Evolutionary conservation across 2,797 vertebrate species (phyloP).

Genomic region (Leptoclinus maculatus): DNA sequence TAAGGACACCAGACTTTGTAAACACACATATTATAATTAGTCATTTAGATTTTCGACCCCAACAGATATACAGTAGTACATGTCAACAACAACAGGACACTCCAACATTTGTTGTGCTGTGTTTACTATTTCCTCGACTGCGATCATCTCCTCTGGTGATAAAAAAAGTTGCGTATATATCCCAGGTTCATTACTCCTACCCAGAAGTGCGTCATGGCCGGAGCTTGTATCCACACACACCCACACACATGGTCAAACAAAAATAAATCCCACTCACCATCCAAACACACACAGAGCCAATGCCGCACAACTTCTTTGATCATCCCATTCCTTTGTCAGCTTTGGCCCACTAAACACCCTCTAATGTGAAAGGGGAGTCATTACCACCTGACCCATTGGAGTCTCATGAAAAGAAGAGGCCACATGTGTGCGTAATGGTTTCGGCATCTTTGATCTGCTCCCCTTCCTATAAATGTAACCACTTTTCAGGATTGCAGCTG

Average conservation of each 20-base stretch:
- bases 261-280: slow-evolving; percentile 29
- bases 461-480: slow-evolving; percentile 68
- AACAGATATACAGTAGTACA: not conserved
- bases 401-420: slow-evolving; percentile 59
- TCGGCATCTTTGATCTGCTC: slow-evolving; percentile 70
- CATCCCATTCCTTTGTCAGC: slow-evolving; percentile 58
- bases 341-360: slow-evolving; percentile 59
- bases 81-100: not conserved
- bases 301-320: slow-evolving; percentile 58
- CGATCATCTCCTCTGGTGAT: not conserved
- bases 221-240: slow-evolving; percentile 29
- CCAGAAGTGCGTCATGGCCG: not conserved
- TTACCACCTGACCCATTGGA: slow-evolving; percentile 73
- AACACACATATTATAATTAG: too few relatives aligned
- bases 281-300: slow-evolving; percentile 44
- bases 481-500: slow-evolving; percentile 79
- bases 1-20: too few relatives aligned
- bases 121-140: not conserved
- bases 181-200: slow-evolving; percentile 10
- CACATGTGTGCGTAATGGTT: slow-evolving; percentile 69
- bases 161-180: not conserved
- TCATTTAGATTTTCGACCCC: too few relatives aligned
- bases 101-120: slow-evolving; percentile 4
- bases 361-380: slow-evolving; percentile 68
- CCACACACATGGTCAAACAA: slow-evolving; percentile 36